phyloP scores from a whole-genome alignment of 2,113 vertebrate species.

The Prunella himalayana region DNA sequence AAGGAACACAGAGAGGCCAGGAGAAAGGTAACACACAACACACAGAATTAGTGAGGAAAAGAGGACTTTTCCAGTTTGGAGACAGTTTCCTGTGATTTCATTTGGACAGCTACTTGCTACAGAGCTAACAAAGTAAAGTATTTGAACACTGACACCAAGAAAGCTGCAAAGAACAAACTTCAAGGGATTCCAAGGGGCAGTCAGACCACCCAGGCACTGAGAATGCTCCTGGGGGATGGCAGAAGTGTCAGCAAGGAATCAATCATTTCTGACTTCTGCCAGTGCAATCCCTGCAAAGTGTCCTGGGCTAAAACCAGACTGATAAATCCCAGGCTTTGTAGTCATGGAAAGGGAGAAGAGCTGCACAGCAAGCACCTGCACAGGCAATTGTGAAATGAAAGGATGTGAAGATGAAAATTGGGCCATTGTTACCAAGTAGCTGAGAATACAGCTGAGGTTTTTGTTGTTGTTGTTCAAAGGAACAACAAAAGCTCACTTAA shows the following conservation, averaged over 20 bases:
- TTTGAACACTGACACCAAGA: not conserved
- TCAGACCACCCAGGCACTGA: not conserved
- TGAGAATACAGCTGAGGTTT: conserved; percentile 68
- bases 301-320: not conserved
- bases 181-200: not conserved
- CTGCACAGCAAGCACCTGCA: conserved; percentile 68
- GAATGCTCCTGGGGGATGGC: not conserved
- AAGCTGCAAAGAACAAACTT: not conserved
- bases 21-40: not conserved
- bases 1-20: not conserved
- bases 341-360: not conserved
- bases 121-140: not conserved
- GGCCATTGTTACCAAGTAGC: conserved; percentile 68
- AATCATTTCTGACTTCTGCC: not conserved
- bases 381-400: conserved; percentile 68
- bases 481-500: conserved; percentile 45
- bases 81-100: not conserved
- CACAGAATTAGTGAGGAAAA: not conserved
- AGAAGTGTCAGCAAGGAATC: not conserved
- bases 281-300: not conserved
- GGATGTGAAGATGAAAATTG: conserved; percentile 61
- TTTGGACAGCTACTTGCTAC: not conserved
- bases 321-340: conserved; percentile 21
- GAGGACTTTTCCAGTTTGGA: not conserved
- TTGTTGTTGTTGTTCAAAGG: conserved; percentile 2